These are phyloP conservation scores for Zaprionus obscuricornis DNA, from an alignment of 2,888 invertebrate genomes.

Conservation along the genomic window DNA sequence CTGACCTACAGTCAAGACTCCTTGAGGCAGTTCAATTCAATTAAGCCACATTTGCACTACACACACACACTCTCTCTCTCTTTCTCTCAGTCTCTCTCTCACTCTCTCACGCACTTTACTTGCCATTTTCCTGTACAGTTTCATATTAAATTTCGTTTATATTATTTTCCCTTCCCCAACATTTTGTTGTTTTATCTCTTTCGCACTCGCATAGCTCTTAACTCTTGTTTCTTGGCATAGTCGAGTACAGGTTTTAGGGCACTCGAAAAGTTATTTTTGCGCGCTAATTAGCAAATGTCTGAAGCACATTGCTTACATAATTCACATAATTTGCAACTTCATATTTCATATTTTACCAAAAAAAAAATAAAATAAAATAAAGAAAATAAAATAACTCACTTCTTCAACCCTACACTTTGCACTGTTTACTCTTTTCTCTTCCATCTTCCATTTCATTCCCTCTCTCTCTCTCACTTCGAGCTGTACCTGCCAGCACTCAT, in stretches of 20 bases:
- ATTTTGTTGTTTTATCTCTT: constrained; percentile 31
- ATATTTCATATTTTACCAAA: too few species aligned
- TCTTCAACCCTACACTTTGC: not conserved
- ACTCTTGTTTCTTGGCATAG: too few species aligned
- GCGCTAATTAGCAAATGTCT: constrained; percentile 61
- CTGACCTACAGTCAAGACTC: constrained; percentile 36
- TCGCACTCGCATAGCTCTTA: too few species aligned
- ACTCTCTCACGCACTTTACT: not conserved
- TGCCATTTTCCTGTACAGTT: not conserved
- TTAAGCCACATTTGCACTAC: constrained; percentile 38
- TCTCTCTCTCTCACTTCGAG: not conserved
- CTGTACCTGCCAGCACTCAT: too few species aligned
- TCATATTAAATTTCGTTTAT: constrained; percentile 25
- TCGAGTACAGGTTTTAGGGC: constrained; percentile 19
- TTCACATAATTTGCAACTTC: constrained; percentile 24
- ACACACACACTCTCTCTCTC: not conserved
- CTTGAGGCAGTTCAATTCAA: constrained; percentile 65
- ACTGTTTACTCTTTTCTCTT: constrained; percentile 1
- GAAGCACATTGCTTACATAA: constrained; percentile 15
- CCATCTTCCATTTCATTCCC: constrained; percentile 6
- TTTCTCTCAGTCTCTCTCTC: not conserved
- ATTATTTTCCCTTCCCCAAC: too few species aligned
- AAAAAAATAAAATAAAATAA: too few species aligned
- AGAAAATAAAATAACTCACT: too few species aligned
- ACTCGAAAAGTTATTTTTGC: constrained; percentile 37